Conservation (phyloP, 2,113 vertebrate species). For the Pogonocichla stellata region DNA sequence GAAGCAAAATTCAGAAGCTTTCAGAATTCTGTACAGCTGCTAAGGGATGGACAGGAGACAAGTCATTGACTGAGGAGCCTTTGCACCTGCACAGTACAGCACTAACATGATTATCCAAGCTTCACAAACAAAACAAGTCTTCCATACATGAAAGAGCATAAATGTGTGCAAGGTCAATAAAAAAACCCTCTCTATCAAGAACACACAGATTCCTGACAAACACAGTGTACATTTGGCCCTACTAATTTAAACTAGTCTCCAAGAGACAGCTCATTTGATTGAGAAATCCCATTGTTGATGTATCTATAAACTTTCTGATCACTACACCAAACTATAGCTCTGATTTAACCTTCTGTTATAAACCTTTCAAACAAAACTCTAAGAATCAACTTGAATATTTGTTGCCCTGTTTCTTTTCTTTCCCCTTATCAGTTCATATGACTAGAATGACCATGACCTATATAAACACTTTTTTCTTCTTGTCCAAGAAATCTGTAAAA, state of each 20-base stretch:
- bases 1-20: not conserved
- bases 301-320: not conserved
- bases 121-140: not conserved
- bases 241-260: not conserved
- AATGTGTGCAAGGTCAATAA: not conserved
- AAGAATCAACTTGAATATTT: not conserved
- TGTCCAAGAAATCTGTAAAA: not conserved
- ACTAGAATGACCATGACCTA: not conserved
- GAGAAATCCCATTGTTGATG: not conserved
- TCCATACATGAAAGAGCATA: not conserved
- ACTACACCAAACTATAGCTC: not conserved
- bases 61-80: not conserved
- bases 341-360: not conserved
- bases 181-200: not conserved
- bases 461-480: not conserved
- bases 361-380: not conserved
- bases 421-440: not conserved
- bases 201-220: not conserved
- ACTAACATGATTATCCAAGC: not conserved
- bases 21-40: not conserved
- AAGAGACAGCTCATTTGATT: not conserved
- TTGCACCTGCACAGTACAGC: fast-evolving
- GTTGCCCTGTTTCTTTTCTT: not conserved
- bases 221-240: not conserved
- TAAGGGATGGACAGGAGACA: not conserved